Base-by-base conservation (phyloP, 2,888 invertebrate genomes). In the Abrostola tripartita region DNA sequence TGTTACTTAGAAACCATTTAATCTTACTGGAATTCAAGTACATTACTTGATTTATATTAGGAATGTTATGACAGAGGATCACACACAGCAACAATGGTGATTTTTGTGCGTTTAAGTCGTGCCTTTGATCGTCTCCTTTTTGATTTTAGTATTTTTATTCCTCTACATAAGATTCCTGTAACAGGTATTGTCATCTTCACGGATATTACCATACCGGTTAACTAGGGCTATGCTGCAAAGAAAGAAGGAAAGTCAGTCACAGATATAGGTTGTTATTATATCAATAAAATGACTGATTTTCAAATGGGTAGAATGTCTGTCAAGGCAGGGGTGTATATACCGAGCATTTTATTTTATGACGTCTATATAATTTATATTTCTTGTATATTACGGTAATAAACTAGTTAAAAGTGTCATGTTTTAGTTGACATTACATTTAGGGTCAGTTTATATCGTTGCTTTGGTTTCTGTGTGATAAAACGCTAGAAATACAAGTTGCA, bases 261-360 rank as follows among this genome's bases (percentile, higher is more conserved):
- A 49, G 75, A 56, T 71, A 70, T 65, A 59, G 59, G 53, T 42
- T 11, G 62, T 37, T 56, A 24, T 52, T 70, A 41, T 54, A 69
- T 64, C 56, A 50, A 59, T 42, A 38, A 57, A 36, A 47, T 57
- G 64, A 51, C 60, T 55, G 54, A 52, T 52, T 57, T 37, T 64
- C 52, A 44, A n/a, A 53, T n/a, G 58, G 61, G 58, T 42, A 56
- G 35, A 49, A 40, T n/a, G 40, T 65, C 44, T 65, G 57, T 65
- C 49, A 52, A 65, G 71, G 66, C 76, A 60, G 56, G 54, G 24
- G 59, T 78, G 70, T 79, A 61, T 67, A 67, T 56, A 72, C 50
- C 41, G 14, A 59, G 69, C 66, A 70, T 76, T 74, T 71, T 66
- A 75, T 75, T 73, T 80, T 73, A 58, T 64, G 70, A 78, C 51